Percentiles rank a stretch among this genome's conserved stretches.
Conservation (phyloP, 2,888 invertebrate species). For the Pemphredon lugubris region DNA sequence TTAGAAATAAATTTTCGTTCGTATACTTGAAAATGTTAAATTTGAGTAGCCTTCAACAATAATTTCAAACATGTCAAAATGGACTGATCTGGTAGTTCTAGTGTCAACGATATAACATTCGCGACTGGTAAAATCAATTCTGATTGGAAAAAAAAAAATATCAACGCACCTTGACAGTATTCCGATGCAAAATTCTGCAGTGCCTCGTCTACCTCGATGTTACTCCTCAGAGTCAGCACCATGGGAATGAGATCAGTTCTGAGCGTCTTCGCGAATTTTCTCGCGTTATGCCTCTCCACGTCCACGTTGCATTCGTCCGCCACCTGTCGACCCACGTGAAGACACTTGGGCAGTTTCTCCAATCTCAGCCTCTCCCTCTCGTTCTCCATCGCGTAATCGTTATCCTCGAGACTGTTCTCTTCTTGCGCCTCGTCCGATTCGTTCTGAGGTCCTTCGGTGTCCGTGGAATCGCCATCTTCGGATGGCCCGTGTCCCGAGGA, state of each 20-base stretch:
- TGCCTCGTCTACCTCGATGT: conserved; percentile 94
- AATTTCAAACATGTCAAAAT: too few species aligned
- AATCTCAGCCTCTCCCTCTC: conserved; percentile 81
- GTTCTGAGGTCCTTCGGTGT: conserved; percentile 77
- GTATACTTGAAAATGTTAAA: too few species aligned
- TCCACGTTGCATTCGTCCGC: conserved; percentile 88
- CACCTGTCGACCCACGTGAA: conserved; percentile 81
- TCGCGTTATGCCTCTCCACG: conserved; percentile 92
- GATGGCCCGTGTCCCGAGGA: conserved; percentile 79
- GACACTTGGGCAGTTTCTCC: conserved; percentile 83
- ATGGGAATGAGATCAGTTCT: conserved; percentile 89
- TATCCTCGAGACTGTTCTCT: conserved; percentile 72
- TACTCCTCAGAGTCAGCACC: conserved; percentile 88
- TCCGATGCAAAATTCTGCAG: conserved; percentile 95
- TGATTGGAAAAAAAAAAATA: too few species aligned
- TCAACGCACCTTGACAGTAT: conserved; percentile 93
- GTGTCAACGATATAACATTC: too few species aligned
- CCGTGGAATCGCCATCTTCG: conserved; percentile 77
- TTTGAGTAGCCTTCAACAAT: too few species aligned
- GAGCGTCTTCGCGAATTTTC: conserved; percentile 90
- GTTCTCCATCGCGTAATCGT: conserved; percentile 77
- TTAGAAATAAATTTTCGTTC: too few species aligned
- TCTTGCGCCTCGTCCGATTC: conserved; percentile 76
- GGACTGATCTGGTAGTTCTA: too few species aligned
- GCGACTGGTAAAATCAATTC: too few species aligned